Base-by-base conservation (phyloP, 2,888 invertebrate species). In the Leucophenga maculata region DNA sequence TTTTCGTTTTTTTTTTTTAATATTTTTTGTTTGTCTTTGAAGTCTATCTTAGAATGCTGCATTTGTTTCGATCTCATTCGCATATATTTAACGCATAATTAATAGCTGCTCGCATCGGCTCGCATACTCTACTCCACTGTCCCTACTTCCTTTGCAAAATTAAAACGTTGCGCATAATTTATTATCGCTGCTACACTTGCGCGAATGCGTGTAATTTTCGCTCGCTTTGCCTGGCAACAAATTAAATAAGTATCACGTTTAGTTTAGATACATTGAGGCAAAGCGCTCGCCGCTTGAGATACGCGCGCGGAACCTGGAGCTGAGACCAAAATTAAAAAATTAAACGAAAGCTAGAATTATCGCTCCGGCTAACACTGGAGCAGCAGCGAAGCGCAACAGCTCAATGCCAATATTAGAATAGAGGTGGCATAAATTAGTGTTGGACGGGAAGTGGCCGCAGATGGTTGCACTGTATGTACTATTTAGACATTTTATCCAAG, bases 81-180 rank as follows among this genome's bases (percentile, higher is more conserved):
- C 39, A 39, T 39, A 22, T 55, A 55, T 55, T 55, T 55, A 20
- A 55, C 55, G 75, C 72, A 76, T 76, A 77, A 80, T 79, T 74
- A 71, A 50, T 66, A 65, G 22, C 44, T 55, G 31, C 72, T 68
- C 60, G 18, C 54, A 4, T 4, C 26, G 6, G 55, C 11, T 13
- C 11, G 22, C 26, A 50, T 18, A 50, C 16, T 18, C 52, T 20
- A 44, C 16, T 18, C 52, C 11, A 44, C 26, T 16, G 32, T 70
- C 71, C 76, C 79, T 74, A 77, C 77, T 83, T 82, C 75, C 76
- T 74, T 44, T 26, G 66, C 74, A 70, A 82, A 82, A 81, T 81
- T 78, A 84, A 81, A 80, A 81, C 80, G 84, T 81, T 83, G 79
- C 80, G 73, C 81, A 84, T 84, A 83, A 81, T 81, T 84, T 82